phyloP scores from a whole-genome alignment of 2,797 vertebrate species.

The Pseudopleuronectes americanus region DNA sequence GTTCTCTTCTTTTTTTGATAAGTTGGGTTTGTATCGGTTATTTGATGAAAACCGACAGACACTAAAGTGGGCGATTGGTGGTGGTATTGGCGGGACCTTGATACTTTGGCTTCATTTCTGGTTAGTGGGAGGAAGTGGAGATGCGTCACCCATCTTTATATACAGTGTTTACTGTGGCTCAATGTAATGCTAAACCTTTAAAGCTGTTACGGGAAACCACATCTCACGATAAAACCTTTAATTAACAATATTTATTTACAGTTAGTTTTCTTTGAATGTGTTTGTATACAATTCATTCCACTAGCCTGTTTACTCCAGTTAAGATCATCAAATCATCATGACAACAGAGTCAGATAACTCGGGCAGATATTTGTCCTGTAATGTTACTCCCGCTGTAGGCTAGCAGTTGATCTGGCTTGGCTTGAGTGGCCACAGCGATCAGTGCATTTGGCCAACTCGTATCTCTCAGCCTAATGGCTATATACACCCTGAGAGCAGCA shows the following conservation, averaged over 20 bases:
- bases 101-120: too few relatives aligned
- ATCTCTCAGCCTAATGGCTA: slow-evolving; percentile 66
- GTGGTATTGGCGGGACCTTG: too few relatives aligned
- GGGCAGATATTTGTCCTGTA: slow-evolving; percentile 32
- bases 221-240: not conserved
- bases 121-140: too few relatives aligned
- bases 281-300: not conserved
- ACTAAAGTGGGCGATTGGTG: too few relatives aligned
- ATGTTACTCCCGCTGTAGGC: slow-evolving; percentile 39
- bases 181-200: too few relatives aligned
- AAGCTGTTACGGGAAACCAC: not conserved
- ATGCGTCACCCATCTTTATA: too few relatives aligned
- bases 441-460: slow-evolving; percentile 61
- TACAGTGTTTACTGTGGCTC: too few relatives aligned
- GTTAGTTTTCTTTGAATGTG: slow-evolving; percentile 6
- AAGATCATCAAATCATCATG: slow-evolving; percentile 12
- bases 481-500: slow-evolving; percentile 63
- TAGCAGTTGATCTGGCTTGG: slow-evolving; percentile 58
- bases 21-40: too few relatives aligned
- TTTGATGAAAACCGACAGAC: too few relatives aligned
- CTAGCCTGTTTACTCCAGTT: slow-evolving; percentile 4
- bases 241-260: slow-evolving; percentile 17
- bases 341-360: slow-evolving; percentile 25
- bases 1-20: too few relatives aligned
- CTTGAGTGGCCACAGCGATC: slow-evolving; percentile 56